Conservation (phyloP, 2,113 vertebrate genomes). For the Mustela lutreola region DNA sequence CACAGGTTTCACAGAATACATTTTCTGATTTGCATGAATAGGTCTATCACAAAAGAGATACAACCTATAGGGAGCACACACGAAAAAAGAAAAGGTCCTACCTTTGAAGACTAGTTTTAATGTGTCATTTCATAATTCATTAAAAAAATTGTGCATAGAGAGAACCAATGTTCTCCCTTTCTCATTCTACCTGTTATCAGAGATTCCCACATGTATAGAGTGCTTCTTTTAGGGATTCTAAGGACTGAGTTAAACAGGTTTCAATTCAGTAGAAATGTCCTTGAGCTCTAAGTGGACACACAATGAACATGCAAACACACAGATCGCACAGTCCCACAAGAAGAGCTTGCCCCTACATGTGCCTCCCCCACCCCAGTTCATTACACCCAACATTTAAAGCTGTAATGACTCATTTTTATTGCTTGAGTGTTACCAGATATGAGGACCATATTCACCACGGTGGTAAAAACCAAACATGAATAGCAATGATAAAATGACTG, state of each 20-base stretch:
- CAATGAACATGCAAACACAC: neutral
- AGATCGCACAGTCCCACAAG: neutral
- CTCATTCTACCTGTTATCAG: neutral
- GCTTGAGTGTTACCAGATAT: neutral
- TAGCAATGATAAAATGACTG: neutral
- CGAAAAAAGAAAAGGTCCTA: neutral
- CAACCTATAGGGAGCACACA: neutral
- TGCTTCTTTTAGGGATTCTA: neutral
- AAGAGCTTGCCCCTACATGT: neutral
- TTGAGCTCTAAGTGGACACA: neutral
- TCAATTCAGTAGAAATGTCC: neutral
- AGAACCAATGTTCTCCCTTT: neutral
- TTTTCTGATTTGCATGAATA: slow-evolving; percentile 72
- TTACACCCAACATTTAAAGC: neutral
- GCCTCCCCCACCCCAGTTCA: neutral
- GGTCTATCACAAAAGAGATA: slow-evolving; percentile 32
- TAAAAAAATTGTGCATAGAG: neutral
- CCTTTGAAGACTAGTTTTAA: slow-evolving; percentile 41
- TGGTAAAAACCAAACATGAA: neutral
- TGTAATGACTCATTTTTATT: neutral
- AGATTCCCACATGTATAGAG: neutral
- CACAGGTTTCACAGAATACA: slow-evolving; percentile 34
- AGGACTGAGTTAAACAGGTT: slow-evolving; percentile 29
- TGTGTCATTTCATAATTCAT: slow-evolving; percentile 61
- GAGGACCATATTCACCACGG: neutral